Percentiles rank a stretch among this genome's conserved stretches.
Conservation (phyloP, 2,113 vertebrate species). For the Alces alces region DNA sequence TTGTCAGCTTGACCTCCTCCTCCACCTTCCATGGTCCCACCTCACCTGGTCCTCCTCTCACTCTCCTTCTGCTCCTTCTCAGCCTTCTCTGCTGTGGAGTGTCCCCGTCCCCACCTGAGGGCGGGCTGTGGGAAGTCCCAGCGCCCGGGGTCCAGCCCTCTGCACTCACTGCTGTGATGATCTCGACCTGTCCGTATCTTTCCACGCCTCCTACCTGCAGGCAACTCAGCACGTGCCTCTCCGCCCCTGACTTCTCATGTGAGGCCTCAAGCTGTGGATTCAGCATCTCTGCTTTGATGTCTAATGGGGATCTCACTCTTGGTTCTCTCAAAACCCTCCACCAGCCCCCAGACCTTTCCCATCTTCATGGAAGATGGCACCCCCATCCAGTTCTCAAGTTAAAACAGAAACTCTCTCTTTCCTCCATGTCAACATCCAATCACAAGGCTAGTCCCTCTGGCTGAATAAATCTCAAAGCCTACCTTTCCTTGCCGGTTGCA, state of each 20-base stretch:
- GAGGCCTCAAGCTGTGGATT: neutral
- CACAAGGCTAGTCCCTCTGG: neutral
- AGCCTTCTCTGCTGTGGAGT: neutral
- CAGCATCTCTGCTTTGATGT: neutral
- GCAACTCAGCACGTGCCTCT: neutral
- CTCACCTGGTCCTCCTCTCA: fast-evolving
- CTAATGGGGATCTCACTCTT: neutral
- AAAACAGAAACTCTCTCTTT: neutral
- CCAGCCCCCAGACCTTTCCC: neutral
- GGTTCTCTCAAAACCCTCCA: neutral
- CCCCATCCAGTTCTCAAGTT: neutral
- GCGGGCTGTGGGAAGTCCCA: neutral
- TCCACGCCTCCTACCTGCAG: fast-evolving
- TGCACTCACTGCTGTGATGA: neutral
- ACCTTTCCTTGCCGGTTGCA: fast-evolving
- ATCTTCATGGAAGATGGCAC: neutral
- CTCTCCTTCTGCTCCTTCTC: neutral
- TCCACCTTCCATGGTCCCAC: fast-evolving
- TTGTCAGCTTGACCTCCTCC: neutral
- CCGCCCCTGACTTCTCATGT: neutral
- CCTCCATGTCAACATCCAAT: no score
- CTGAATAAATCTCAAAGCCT: neutral
- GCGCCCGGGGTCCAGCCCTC: neutral
- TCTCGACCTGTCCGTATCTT: neutral
- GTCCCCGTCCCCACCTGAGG: neutral